Evolutionary conservation across 2,888 invertebrate species (phyloP).

Genomic region (Dryobota labecula): DNA sequence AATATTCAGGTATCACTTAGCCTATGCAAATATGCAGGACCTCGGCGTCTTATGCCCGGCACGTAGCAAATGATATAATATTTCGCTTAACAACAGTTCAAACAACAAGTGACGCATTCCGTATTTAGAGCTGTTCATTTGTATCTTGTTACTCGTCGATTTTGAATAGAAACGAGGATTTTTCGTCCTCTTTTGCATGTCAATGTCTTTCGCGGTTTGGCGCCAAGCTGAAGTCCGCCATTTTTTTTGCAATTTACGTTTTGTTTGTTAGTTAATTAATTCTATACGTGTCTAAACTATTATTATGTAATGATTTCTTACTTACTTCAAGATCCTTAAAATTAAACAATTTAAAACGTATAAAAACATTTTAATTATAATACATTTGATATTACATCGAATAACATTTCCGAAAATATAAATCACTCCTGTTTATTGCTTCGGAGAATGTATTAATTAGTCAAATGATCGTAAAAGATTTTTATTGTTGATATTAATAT

Average conservation of each 20-base stretch:
- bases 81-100: slow-evolving; percentile 48
- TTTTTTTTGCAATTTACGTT: neutral
- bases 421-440: slow-evolving; percentile 37
- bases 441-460: slow-evolving; percentile 43
- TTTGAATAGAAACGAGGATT: slow-evolving; percentile 41
- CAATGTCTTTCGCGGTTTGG: slow-evolving; percentile 24
- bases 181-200: slow-evolving; percentile 33
- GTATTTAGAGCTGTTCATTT: slow-evolving; percentile 40
- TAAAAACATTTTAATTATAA: slow-evolving; percentile 2
- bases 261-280: neutral
- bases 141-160: slow-evolving; percentile 36
- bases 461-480: slow-evolving; percentile 28
- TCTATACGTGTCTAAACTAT: neutral
- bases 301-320: slow-evolving; percentile 1
- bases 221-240: neutral
- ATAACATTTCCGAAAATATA: slow-evolving; percentile 26
- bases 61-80: slow-evolving; percentile 68
- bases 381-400: slow-evolving; percentile 3
- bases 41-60: slow-evolving; percentile 62
- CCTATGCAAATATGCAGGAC: slow-evolving; percentile 81
- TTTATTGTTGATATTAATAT: slow-evolving; percentile 30
- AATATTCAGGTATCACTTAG: slow-evolving; percentile 84
- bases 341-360: neutral
- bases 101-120: slow-evolving; percentile 53
- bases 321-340: neutral